Base-by-base conservation (phyloP, 2,888 invertebrate genomes). In the Steinernema carpocapsae region DNA sequence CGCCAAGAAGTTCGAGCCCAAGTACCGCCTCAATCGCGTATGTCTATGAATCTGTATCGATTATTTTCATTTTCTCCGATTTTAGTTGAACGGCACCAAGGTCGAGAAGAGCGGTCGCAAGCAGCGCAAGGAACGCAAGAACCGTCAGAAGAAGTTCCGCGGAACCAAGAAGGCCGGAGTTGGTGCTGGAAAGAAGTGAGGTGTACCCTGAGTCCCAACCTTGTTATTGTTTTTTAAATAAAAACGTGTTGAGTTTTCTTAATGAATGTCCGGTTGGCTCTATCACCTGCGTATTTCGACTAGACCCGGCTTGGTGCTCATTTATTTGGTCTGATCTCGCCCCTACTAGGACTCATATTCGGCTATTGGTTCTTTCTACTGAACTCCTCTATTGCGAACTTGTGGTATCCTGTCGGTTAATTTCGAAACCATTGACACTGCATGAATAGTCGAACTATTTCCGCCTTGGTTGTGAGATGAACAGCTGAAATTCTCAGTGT, bases 1-100 rank as follows among this genome's bases (percentile, higher is more conserved):
- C 87, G 97, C 97, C 77, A 99, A 99, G 91, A 99, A 99, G 90
- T 97, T 99, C 89, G 99, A 99, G 91, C 97, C 97, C 78, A 97
- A 97, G 90, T 93, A 96, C 91, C 93, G 97, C 89, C 91, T 97
- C 83, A 92, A 92, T 77, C 93, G 97, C 90, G 91, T 92, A 88
- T 87, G 90, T 88, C 24, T 73, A 71, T 51, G 2, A 6, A 4
- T 56, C 70, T 48, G 45, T 14, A 3, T 37, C 3, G 19, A 52
- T 19, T 42, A 10, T 46, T n/a, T n/a, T n/a, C n/a, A n/a, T 45
- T 46, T 2, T 14, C 72, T 45, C 19, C 75, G 73, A 76, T 83
- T 88, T 72, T 80, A 92, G 91, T 96, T 97, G 89, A 96, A 96
- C 77, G 91, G 97, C 79, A 93, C 92, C 87, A 94, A 94, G 92